Evolutionary conservation across 2,888 invertebrate genomes (phyloP).

Genomic region (Phanerotoma sp.): DNA sequence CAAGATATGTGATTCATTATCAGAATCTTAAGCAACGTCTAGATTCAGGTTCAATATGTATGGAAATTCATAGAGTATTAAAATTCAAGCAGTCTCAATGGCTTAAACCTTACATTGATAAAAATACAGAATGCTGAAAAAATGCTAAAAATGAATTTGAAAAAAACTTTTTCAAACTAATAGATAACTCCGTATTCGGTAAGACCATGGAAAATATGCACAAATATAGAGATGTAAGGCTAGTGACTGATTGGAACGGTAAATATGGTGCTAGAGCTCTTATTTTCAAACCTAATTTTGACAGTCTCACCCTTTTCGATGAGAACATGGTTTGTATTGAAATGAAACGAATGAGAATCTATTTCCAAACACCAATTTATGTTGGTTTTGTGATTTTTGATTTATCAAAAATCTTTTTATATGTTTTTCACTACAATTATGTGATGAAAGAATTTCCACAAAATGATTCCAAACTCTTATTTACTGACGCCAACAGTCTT

Average conservation of each 20-base stretch:
- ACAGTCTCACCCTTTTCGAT: constrained; percentile 40
- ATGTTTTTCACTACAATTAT: constrained; percentile 33
- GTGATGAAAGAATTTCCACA: constrained; percentile 16
- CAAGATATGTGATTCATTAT: neutral
- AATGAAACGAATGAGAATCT: constrained; percentile 25
- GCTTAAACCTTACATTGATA: no score
- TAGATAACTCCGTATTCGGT: constrained; percentile 43
- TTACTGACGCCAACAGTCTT: constrained; percentile 4
- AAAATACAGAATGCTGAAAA: constrained; percentile 46
- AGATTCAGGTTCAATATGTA: neutral
- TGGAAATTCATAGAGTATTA: constrained; percentile 2
- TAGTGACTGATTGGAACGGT: neutral
- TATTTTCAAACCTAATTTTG: constrained; percentile 43
- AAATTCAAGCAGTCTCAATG: no score
- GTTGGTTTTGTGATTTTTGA: constrained; percentile 27
- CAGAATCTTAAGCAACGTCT: neutral
- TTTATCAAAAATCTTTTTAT: constrained; percentile 24
- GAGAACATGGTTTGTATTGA: constrained; percentile 49
- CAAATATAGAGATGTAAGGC: neutral
- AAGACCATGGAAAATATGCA: constrained; percentile 27
- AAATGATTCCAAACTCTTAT: neutral
- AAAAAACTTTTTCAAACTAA: no score
- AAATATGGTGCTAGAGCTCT: neutral
- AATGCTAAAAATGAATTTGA: constrained; percentile 42
- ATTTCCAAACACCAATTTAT: constrained; percentile 32